Base-by-base conservation (phyloP, 2,888 invertebrate genomes). In the Desoria tigrina region DNA sequence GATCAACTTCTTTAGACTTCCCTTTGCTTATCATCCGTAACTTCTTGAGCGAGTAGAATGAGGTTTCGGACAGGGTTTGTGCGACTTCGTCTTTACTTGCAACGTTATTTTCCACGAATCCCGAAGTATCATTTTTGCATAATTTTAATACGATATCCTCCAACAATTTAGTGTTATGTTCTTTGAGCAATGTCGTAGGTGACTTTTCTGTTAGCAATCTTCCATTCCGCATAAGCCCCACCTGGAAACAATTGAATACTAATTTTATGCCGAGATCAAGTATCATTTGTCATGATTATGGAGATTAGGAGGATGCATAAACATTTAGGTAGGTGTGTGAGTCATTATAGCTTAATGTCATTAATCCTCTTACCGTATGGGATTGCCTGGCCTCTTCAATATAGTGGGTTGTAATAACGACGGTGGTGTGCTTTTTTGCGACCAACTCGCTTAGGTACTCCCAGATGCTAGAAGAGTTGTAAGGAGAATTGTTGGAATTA, bases 71-170 rank as follows among this genome's bases (percentile, higher is more conserved):
- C 1, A 65, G 42, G 7, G 68, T 62, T 39, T 68, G 61, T 16
- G 49, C 9, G 9, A 68, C 64, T 37, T 60, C 27, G 26, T 68
- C 68, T 16, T 45, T 16, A 39, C 39, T 39, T 4, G 32, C 32
- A 16, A 28, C 23, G 23, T 57, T 7, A 3, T 28, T 16, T 21
- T 27, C 56, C 54, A 27, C 55, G 50, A 9, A 45, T 59, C 23
- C 62, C 39, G 26, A 42, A 39, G 39, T 24, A 49, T 72, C 72
- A 24, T 65, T 67, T 3, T 60, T 61, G 50, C 83, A 83, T 24
- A 96, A 83, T 81, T 92, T 92, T 65, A 95, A 84, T 82, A 95
- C 95, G 7, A 95, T 94, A 76, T 93, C 94, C 80, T 96, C 95
- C 6, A 96, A 83, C 14, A 90, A 88, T 71, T 87, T 85, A 79